Evolutionary conservation across 2,888 invertebrate species (phyloP).

Genomic region (Serripes groenlandicus): DNA sequence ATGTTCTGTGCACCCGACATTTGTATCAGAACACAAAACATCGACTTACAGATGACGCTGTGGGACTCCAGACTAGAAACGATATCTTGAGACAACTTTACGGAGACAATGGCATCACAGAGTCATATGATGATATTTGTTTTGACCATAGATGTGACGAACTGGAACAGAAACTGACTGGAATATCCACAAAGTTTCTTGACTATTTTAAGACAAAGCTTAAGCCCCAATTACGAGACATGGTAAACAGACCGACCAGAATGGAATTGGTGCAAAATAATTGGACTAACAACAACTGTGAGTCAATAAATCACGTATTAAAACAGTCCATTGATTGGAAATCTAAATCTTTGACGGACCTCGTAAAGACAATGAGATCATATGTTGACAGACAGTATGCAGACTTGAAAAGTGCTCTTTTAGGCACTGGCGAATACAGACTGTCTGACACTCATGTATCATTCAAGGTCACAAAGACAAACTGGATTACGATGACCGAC

Average conservation of each 20-base stretch:
- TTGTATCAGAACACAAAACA: conserved; percentile 44
- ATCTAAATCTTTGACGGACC: conserved; percentile 9
- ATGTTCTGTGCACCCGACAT: conserved; percentile 45
- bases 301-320: conserved; percentile 6
- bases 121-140: conserved; percentile 24
- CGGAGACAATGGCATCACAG: conserved; percentile 23
- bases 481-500: conserved; percentile 26
- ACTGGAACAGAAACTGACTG: background rate
- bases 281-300: conserved; percentile 7
- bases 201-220: conserved; percentile 10
- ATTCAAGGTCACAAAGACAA: conserved; percentile 11
- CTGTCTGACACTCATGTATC: conserved; percentile 1
- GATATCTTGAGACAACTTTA: conserved; percentile 23
- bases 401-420: conserved; percentile 27
- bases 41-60: conserved; percentile 33
- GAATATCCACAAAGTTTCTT: background rate
- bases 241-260: background rate
- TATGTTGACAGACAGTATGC: conserved; percentile 20
- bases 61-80: conserved; percentile 1
- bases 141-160: conserved; percentile 22
- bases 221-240: background rate
- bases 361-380: background rate
- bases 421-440: conserved; percentile 15
- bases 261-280: background rate
- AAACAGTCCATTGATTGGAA: conserved; percentile 12